Conservation (phyloP, 1,140 invertebrate species). For the Diabrotica undecimpunctata region DNA sequence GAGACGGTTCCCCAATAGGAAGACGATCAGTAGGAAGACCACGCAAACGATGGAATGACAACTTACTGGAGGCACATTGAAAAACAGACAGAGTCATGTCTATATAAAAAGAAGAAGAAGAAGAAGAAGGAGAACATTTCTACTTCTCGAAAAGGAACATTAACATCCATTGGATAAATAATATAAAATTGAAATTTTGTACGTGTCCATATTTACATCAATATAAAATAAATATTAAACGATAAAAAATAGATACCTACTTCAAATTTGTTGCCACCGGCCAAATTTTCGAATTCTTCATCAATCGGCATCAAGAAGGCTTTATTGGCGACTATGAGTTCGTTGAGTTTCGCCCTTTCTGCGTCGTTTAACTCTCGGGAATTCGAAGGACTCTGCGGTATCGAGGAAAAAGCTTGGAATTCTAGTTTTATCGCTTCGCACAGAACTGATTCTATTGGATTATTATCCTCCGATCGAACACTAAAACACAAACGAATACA, state of each 20-base stretch:
- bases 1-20: no score
- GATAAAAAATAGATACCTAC: slow-evolving; percentile 39
- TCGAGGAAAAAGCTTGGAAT: slow-evolving; percentile 66
- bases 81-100: no score
- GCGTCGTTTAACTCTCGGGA: slow-evolving; percentile 72
- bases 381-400: slow-evolving; percentile 54
- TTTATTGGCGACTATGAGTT: slow-evolving; percentile 80
- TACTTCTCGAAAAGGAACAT: no score
- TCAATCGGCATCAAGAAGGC: slow-evolving; percentile 76
- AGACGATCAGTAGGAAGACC: no score
- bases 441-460: slow-evolving; percentile 73
- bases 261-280: slow-evolving; percentile 59
- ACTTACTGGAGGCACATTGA: no score
- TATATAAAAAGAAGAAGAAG: no score
- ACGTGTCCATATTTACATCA: no score
- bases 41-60: no score
- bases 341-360: slow-evolving; percentile 76
- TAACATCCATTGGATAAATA: no score
- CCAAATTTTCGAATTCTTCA: slow-evolving; percentile 66
- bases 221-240: no score
- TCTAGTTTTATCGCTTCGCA: slow-evolving; percentile 80
- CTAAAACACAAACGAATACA: background rate
- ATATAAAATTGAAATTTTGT: no score
- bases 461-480: background rate
- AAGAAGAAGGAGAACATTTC: no score